Base-by-base conservation (phyloP, 2,797 vertebrate genomes). In the Vultur gryphus region DNA sequence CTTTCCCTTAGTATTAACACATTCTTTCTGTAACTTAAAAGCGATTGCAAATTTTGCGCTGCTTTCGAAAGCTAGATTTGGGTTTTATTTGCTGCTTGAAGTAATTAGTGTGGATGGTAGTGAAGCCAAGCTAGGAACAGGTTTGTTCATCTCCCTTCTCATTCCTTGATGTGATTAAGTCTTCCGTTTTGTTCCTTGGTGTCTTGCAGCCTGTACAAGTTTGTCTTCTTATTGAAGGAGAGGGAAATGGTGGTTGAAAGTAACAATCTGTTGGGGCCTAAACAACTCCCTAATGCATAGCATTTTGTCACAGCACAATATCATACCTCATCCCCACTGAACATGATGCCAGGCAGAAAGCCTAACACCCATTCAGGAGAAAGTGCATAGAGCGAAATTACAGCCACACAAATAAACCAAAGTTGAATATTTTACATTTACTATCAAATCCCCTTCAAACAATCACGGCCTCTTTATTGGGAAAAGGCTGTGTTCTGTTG, bases 21-120 rank as follows among this genome's bases (percentile, higher is more conserved):
- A 69, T 84, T 43, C 28, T 76, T 96, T 88, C 39, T 89, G 51
- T 94, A 55, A 70, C 31, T 82, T 78, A 23, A 83, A 90, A 91
- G n/a, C 12, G 48, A 69, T 86, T 52, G 49, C 4, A 37, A 33
- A 39, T 85, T 85, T 73, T 87, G 13, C 6, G 4, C 39, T 90
- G 16, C 20, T 94, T 94, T 89, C 4, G 7, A 44, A 95, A 85
- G 29, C 24, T 77, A 43, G 18, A 57, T 72, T 82, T 76, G 29
- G 17, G 4, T 0, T 76, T 77, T 93, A 52, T 82, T 89, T 89
- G 5, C 29, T 90, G 15, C 37, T 92, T 87, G 41, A 82, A 84
- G 39, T 41, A 14, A 5, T 80, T 39, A 64, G 12, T n/a, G 33
- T 65, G 55, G 19, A 73, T 41, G 48, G 20, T 57, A 46, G 55